These are phyloP conservation scores for Cnemophilus loriae DNA, from an alignment of 2,113 vertebrate species.

Conservation along the genomic window DNA sequence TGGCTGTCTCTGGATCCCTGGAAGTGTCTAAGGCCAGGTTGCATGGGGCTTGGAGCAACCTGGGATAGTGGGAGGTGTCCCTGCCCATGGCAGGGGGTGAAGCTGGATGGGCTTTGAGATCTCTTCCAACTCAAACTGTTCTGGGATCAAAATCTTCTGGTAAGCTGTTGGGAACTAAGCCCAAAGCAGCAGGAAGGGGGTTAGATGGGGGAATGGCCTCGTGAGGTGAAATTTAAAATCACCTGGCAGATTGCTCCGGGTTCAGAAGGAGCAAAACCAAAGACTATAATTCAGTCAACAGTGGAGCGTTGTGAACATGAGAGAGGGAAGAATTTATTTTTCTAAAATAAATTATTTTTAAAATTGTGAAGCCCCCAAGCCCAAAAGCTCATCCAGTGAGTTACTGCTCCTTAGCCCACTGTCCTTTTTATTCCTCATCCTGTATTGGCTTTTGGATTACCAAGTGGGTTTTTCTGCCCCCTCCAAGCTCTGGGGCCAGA, in stretches of 20 bases:
- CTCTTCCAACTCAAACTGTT: neutral
- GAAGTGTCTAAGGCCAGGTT: rapidly evolving
- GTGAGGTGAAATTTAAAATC: neutral
- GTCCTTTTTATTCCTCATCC: neutral
- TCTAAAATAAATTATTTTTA: neutral
- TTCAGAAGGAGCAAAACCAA: neutral
- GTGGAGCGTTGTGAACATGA: neutral
- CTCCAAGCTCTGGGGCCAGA: neutral
- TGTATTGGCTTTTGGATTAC: neutral
- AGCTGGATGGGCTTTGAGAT: neutral
- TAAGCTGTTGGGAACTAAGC: neutral
- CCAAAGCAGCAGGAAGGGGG: neutral
- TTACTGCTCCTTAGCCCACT: neutral
- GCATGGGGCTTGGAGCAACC: neutral
- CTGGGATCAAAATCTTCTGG: neutral
- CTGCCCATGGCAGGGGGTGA: neutral
- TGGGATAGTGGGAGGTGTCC: neutral
- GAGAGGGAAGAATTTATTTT: neutral
- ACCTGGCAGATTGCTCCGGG: neutral
- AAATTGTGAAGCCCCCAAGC: neutral
- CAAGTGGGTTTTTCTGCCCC: neutral
- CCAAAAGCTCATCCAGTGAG: neutral
- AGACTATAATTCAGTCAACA: neutral
- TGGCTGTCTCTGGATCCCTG: neutral
- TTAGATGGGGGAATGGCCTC: neutral